A percentile compares a stretch with the other conserved stretches of the same genome.
Evolutionary conservation across 2,113 vertebrate genomes (phyloP).

Genomic region (Aldabrachelys gigantea): DNA sequence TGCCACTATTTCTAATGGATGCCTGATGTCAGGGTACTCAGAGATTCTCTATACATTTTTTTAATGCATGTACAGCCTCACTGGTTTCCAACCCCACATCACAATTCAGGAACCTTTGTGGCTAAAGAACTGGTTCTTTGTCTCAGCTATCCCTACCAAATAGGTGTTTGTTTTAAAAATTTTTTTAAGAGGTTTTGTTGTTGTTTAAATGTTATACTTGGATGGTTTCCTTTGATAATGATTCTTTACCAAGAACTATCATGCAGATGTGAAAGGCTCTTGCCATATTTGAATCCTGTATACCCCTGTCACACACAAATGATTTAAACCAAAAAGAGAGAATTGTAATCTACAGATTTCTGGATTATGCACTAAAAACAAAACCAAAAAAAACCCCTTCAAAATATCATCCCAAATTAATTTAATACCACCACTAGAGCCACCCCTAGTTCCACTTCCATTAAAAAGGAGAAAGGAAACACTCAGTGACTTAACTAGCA

Average conservation of each 20-base stretch:
- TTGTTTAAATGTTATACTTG: neutral
- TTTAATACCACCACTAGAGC: neutral
- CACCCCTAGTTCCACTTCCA: neutral
- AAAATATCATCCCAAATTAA: slow-evolving; percentile 23
- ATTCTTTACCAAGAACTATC: neutral
- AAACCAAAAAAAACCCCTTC: neutral
- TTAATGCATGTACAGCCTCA: neutral
- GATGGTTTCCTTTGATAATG: neutral
- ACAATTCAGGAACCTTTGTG: neutral
- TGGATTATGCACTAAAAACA: neutral
- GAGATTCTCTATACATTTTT: neutral
- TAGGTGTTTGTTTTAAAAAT: neutral
- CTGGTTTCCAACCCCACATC: neutral
- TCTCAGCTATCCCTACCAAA: neutral
- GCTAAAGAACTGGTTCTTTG: neutral
- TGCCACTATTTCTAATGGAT: neutral
- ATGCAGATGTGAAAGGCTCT: neutral
- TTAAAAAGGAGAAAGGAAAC: slow-evolving; percentile 18
- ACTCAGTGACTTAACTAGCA: neutral
- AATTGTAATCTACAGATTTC: neutral
- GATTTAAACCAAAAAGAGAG: neutral
- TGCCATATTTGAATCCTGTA: neutral
- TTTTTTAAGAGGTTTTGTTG: neutral
- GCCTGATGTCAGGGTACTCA: neutral
- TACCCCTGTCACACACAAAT: neutral